These are phyloP conservation scores for Vanessa cardui DNA, from an alignment of 2,888 invertebrate species.

Conservation along the genomic window DNA sequence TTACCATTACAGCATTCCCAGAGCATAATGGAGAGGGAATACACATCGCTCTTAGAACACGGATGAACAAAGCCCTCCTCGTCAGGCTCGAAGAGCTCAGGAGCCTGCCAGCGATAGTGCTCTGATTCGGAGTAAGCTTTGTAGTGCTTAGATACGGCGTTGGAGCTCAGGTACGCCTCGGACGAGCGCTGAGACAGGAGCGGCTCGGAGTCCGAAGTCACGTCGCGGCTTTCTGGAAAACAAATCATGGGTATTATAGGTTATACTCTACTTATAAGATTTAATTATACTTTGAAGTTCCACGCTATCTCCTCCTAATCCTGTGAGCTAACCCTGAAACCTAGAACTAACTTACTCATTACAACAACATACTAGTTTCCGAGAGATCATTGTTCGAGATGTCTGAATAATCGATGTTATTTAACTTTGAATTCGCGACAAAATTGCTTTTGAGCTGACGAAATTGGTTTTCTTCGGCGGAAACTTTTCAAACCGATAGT, in stretches of 20 bases:
- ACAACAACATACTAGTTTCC: no score
- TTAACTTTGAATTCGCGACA: no score
- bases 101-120: constrained; percentile 72
- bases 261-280: no score
- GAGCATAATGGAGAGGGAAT: constrained; percentile 67
- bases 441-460: no score
- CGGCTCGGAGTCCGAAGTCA: constrained; percentile 60
- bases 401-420: no score
- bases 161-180: constrained; percentile 56
- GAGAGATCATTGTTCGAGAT: no score
- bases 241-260: neutral
- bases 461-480: no score
- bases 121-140: constrained; percentile 53
- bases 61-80: constrained; percentile 62
- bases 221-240: constrained; percentile 54
- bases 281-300: no score
- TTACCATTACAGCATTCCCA: constrained; percentile 79
- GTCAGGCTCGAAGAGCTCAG: constrained; percentile 68
- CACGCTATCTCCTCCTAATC: no score
- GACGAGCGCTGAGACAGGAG: constrained; percentile 64
- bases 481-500: no score
- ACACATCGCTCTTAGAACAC: constrained; percentile 70
- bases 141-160: constrained; percentile 59
- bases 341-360: no score
- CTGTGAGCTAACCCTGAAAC: no score